Evolutionary conservation across 2,888 invertebrate species (phyloP), one percentile per base, ranked within the genome.

Genomic region (Andrena dorsata): DNA sequence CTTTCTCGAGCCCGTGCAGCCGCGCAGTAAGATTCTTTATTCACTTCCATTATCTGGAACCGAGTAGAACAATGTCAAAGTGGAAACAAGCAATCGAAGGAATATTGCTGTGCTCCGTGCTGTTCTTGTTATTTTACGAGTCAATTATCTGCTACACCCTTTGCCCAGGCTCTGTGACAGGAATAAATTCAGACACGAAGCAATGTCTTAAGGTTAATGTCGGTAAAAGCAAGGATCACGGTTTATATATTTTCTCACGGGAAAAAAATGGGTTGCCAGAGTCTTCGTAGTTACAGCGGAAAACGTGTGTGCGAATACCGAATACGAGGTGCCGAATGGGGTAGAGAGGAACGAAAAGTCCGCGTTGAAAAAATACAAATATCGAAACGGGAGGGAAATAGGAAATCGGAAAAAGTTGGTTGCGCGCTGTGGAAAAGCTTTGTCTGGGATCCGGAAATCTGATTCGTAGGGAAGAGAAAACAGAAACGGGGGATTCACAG

Each of bases 361-460:
- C 41, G 2, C 6, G 13, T n/a, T 28, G 35, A 68, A 32, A 53
- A 53, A 68, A 32, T 8, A 32, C 4, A 56, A 35, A 28, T 10
- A 35, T 35, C 8, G 26, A 20, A 76, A 30, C 26, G 16, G 26
- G 35, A 47, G 16, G 16, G 23, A 28, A 69, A 70, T 64, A 28
- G 28, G 32, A 49, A 47, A 70, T 28, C 64, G 5, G 70, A 70
- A 70, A 69, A 60, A 56, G 72, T 64, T 68, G 47, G 61, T 10
- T 53, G 66, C 65, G 41, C 53, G 47, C 60, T 80, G 60, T 66
- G 51, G 23, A 47, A 80, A 58, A 41, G 61, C 49, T 73, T 73
- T 80, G 63, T 65, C 61, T n/a, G 66, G 47, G 53, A 61, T 61
- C 71, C 79, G 63, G 65, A 80, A 72, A 73, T 81, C 81, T 69